Base-by-base conservation (phyloP, 2,888 invertebrate genomes). In the Drosophila rellima region DNA sequence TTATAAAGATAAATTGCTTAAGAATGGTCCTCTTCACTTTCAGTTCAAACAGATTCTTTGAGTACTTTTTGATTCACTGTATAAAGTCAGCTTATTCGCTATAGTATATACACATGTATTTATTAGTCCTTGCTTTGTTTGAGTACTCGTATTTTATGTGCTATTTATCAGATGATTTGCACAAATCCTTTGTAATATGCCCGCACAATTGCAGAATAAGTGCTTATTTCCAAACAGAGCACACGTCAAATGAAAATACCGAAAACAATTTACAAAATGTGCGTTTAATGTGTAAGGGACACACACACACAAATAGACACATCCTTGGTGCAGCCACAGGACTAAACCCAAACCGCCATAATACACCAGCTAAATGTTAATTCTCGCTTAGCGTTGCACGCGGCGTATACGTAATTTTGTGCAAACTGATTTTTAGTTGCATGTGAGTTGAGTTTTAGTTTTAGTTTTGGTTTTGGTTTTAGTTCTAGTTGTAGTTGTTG, bases 351-450 rank as follows among this genome's bases (percentile, higher is more conserved):
- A 72, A 74, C 86, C 86, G 70, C 55, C 70, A 77, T 71, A 85
- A 79, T 82, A 57, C 69, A 69, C 75, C 66, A 64, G 82, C 57
- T 74, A 88, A 88, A 83, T 83, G 83, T 82, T 83, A 83, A 83
- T 83, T 82, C 77, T 72, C 82, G 86, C 63, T 88, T 85, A 85
- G 68, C 57, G 67, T 48, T 73, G 69, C 73, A 73, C 69, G 63
- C 56, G 55, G 66, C 77, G 82, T 87, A 78, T 82, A 74, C 83
- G 82, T 82, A 85, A 88, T 88, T 72, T 74, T 23, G 77, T 71
- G 68, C 68, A 86, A 83, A 83, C 88, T 88, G 83, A 83, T 83
- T 83, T 82, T 85, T 83, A 85, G 88, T 85, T 82, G 68, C 48
- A 55, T 61, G 39, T 18, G 63, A 72, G 73, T 67, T 63, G 59